Evolutionary conservation across 2,888 invertebrate species (phyloP).

Genomic region (Drosophila yooni): DNA sequence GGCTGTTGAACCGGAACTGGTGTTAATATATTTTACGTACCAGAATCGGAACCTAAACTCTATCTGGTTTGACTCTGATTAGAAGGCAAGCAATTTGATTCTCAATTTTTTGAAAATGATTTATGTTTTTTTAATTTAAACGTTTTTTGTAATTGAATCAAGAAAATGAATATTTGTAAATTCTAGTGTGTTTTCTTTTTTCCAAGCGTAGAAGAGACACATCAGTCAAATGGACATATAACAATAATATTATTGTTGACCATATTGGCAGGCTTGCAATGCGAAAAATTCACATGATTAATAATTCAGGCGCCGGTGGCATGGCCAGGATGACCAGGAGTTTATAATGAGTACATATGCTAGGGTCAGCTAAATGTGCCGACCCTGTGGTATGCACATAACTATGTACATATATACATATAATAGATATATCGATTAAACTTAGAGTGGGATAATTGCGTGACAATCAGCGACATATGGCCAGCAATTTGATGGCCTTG

Average conservation of each 20-base stretch:
- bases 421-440: conserved; percentile 60
- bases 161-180: not conserved
- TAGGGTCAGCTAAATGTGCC: conserved; percentile 24
- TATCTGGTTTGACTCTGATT: not conserved
- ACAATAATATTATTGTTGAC: not conserved
- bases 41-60: not conserved
- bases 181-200: not conserved
- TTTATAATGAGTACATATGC: conserved; percentile 1
- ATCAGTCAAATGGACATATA: conserved; percentile 1
- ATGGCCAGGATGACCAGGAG: conserved; percentile 39
- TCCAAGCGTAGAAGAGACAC: conserved; percentile 2
- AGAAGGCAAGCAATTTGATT: not conserved
- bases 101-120: no score
- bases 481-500: conserved; percentile 40
- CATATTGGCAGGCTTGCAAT: conserved; percentile 22
- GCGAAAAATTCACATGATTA: conserved; percentile 67
- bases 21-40: not conserved
- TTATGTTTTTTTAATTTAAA: no score
- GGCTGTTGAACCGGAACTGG: not conserved
- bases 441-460: conserved; percentile 72
- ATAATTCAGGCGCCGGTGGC: conserved; percentile 51
- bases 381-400: not conserved
- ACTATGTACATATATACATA: no score
- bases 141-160: not conserved
- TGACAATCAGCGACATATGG: conserved; percentile 71